Conservation (phyloP, 2,797 vertebrate genomes). For the Zenarchopterus dispar region DNA sequence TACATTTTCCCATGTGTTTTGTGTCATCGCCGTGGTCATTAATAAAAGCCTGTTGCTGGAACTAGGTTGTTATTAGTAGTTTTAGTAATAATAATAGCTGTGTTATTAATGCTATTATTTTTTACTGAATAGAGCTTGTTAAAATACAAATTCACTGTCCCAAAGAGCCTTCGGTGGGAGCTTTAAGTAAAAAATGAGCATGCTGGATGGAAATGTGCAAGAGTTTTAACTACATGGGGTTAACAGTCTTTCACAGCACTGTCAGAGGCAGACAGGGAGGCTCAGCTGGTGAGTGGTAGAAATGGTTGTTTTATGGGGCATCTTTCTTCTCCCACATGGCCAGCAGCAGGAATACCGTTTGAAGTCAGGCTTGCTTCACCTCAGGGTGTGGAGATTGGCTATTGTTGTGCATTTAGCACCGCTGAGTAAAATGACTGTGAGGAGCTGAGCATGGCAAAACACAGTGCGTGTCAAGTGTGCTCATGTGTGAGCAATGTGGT, state of each 20-base stretch:
- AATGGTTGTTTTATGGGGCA: slow-evolving; percentile 70
- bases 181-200: slow-evolving; percentile 50
- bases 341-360: slow-evolving; percentile 67
- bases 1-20: slow-evolving; percentile 34
- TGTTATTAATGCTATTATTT: slow-evolving; percentile 9
- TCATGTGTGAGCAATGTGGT: slow-evolving; percentile 70
- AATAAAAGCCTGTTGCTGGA: neutral
- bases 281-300: slow-evolving; percentile 69
- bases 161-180: slow-evolving; percentile 39
- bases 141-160: slow-evolving; percentile 30
- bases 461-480: slow-evolving; percentile 68
- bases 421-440: slow-evolving; percentile 74
- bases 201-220: slow-evolving; percentile 54
- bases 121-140: slow-evolving; percentile 16
- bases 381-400: slow-evolving; percentile 73
- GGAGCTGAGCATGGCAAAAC: slow-evolving; percentile 70
- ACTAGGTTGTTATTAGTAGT: neutral
- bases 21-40: slow-evolving; percentile 20
- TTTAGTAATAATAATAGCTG: slow-evolving; percentile 1
- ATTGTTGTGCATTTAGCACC: slow-evolving; percentile 74
- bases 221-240: slow-evolving; percentile 69
- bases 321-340: slow-evolving; percentile 71
- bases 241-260: slow-evolving; percentile 65
- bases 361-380: slow-evolving; percentile 74
- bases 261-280: slow-evolving; percentile 60